phyloP scores from a whole-genome alignment of 2,113 vertebrate species.

The Colaptes auratus region DNA sequence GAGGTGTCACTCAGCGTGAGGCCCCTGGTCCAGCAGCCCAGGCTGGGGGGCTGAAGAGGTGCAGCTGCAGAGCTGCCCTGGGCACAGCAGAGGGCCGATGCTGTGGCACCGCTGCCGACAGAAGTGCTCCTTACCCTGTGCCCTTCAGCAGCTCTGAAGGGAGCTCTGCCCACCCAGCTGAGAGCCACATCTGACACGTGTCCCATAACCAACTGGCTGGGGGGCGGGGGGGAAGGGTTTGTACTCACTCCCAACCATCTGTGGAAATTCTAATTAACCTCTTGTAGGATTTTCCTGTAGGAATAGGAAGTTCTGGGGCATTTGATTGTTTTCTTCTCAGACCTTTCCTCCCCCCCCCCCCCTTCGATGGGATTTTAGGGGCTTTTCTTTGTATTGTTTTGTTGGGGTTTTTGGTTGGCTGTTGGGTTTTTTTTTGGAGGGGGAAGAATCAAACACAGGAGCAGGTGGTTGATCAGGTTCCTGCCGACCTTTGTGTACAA shows the following conservation, averaged over 20 bases:
- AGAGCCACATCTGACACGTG: neutral
- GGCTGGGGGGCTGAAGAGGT: neutral
- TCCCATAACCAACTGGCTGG: neutral
- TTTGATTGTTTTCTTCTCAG: neutral
- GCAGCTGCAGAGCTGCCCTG: neutral
- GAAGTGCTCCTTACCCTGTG: neutral
- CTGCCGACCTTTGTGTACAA: conserved; percentile 70
- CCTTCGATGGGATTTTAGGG: conserved; percentile 38
- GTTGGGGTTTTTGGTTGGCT: neutral
- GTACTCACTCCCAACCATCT: conserved; percentile 49
- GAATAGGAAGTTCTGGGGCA: neutral
- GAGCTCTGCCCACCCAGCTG: neutral
- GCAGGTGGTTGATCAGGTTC: conserved; percentile 64
- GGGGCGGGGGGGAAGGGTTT: neutral
- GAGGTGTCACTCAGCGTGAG: neutral
- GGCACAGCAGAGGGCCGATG: accelerated
- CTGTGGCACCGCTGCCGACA: neutral
- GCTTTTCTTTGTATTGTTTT: conserved; percentile 18
- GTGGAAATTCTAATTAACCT: conserved; percentile 45
- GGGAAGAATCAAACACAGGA: conserved; percentile 46
- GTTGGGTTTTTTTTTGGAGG: no score
- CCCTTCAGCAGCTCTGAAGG: neutral
- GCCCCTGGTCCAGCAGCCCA: neutral
- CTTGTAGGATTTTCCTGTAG: conserved; percentile 47
- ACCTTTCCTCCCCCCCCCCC: neutral